These are phyloP conservation scores for Bursaphelenchus mucronatus DNA, from an alignment of 1,140 invertebrate genomes.

Conservation along the genomic window DNA sequence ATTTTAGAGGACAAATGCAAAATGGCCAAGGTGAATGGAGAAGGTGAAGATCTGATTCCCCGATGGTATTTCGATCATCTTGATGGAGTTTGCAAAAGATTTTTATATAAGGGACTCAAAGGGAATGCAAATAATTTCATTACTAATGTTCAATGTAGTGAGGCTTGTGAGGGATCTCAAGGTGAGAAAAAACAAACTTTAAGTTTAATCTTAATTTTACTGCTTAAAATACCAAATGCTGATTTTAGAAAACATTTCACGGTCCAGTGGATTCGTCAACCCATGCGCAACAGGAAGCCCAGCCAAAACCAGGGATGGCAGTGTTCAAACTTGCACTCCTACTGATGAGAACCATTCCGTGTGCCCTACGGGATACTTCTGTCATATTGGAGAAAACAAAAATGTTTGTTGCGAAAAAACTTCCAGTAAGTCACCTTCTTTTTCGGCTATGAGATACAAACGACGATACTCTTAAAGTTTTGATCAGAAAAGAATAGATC, in stretches of 20 bases:
- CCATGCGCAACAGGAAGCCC: conserved; percentile 30
- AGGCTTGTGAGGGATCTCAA: conserved; percentile 31
- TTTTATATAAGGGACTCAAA: conserved; percentile 56
- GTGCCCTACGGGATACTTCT: conserved; percentile 54
- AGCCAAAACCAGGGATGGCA: not conserved
- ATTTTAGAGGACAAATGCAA: conserved; percentile 40
- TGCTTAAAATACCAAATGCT: not conserved
- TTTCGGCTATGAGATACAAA: not conserved
- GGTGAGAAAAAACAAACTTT: not conserved
- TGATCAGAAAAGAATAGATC: not conserved
- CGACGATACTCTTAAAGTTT: not conserved
- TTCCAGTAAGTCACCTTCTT: conserved; percentile 28
- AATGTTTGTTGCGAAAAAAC: conserved; percentile 49
- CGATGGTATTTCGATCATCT: conserved; percentile 57
- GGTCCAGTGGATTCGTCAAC: conserved; percentile 14
- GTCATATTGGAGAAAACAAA: conserved; percentile 49
- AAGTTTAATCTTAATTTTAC: not conserved
- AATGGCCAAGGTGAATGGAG: conserved; percentile 44
- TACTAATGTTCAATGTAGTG: conserved; percentile 40
- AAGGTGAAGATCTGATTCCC: conserved; percentile 52
- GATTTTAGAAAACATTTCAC: not conserved
- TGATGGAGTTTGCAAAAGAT: conserved; percentile 54
- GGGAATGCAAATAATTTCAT: conserved; percentile 60
- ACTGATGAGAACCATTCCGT: conserved; percentile 28
- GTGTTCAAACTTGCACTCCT: conserved; percentile 37